A percentile compares a stretch with the other conserved stretches of the same genome.
These are phyloP conservation scores for Pilophorus perplexus DNA, from an alignment of 2,888 invertebrate genomes.

Conservation along the genomic window DNA sequence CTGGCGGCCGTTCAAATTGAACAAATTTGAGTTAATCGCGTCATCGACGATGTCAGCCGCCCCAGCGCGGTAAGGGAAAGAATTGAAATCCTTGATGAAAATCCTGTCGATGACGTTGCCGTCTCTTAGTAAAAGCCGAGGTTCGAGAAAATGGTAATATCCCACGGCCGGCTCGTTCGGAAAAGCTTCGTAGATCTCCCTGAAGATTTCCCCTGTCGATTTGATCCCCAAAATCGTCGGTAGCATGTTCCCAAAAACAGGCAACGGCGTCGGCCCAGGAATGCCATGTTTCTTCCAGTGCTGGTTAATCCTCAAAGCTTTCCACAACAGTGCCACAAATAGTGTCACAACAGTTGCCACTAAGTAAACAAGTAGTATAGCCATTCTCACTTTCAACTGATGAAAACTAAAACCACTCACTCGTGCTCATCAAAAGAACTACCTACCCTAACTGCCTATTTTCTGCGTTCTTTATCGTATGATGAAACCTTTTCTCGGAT, in stretches of 20 bases:
- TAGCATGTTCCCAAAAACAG: conserved; percentile 40
- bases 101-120: conserved; percentile 16
- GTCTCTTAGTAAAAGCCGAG: conserved; percentile 16
- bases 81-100: conserved; percentile 33
- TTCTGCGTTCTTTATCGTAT: too few species aligned
- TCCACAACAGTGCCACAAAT: too few species aligned
- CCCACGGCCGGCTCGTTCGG: conserved; percentile 34
- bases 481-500: too few species aligned
- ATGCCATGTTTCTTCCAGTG: conserved; percentile 37
- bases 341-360: too few species aligned
- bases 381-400: too few species aligned
- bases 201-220: neutral
- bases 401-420: too few species aligned
- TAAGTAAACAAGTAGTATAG: too few species aligned
- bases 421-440: too few species aligned
- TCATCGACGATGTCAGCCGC: conserved; percentile 16
- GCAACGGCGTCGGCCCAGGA: conserved; percentile 14
- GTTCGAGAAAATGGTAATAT: conserved; percentile 29
- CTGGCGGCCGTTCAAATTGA: conserved; percentile 26
- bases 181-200: conserved; percentile 7
- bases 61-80: conserved; percentile 21
- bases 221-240: neutral
- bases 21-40: conserved; percentile 28
- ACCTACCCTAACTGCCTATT: too few species aligned
- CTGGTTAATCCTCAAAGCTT: conserved; percentile 16